These are phyloP conservation scores for Dromococcyx pavoninus DNA, from an alignment of 2,797 vertebrate species.

Conservation along the genomic window DNA sequence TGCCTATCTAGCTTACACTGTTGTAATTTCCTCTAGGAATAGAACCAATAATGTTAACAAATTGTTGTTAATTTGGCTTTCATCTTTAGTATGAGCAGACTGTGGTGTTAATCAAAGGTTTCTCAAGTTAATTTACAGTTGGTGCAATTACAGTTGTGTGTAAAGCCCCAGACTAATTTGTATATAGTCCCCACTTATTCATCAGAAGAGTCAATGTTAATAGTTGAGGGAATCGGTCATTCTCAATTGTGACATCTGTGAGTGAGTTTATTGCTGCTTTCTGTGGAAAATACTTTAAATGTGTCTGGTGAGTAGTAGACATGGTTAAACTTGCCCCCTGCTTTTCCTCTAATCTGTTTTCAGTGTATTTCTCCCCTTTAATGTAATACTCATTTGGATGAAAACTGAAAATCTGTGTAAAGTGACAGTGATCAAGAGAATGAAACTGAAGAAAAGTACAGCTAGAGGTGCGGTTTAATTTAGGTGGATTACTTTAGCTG, in stretches of 20 bases:
- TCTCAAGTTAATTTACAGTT: slow-evolving; percentile 38
- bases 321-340: slow-evolving; percentile 5
- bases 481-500: not conserved
- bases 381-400: slow-evolving; percentile 14
- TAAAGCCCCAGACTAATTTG: slow-evolving; percentile 33
- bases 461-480: not conserved
- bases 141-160: not conserved
- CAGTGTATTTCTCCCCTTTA: not conserved
- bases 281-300: not conserved
- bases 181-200: not conserved
- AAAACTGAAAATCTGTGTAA: slow-evolving; percentile 22
- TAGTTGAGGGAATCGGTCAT: slow-evolving; percentile 7
- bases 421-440: slow-evolving; percentile 22
- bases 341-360: slow-evolving; percentile 45
- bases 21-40: slow-evolving; percentile 38
- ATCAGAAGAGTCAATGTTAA: slow-evolving; percentile 12
- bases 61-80: slow-evolving; percentile 48
- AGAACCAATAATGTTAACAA: slow-evolving; percentile 13
- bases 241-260: not conserved
- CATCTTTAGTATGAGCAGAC: slow-evolving; percentile 19
- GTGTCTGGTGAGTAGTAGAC: not conserved
- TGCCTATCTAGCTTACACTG: not conserved
- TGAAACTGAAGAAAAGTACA: not conserved
- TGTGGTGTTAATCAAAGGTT: slow-evolving; percentile 52
- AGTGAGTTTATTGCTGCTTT: not conserved